Evolutionary conservation across 2,888 invertebrate genomes (phyloP).

Genomic region (Dusona sp.): DNA sequence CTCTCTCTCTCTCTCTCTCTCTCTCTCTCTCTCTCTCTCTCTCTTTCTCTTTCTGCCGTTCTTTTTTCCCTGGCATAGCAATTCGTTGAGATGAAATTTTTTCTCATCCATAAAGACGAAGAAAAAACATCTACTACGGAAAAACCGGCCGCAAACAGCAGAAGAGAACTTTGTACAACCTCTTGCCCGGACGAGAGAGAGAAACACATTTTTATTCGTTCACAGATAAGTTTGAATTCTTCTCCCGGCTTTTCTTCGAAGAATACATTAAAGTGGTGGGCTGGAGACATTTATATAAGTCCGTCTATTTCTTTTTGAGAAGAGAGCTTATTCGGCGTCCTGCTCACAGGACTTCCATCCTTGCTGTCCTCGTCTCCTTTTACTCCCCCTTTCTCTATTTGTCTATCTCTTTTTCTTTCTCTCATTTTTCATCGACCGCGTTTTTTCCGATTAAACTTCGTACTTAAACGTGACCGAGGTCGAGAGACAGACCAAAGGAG

Average conservation of each 20-base stretch:
- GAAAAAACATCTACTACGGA: neutral
- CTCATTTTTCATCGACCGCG: constrained; percentile 21
- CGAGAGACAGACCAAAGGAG: constrained; percentile 52
- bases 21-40: constrained; percentile 26
- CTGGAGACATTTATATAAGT: constrained; percentile 65
- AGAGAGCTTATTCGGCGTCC: constrained; percentile 54
- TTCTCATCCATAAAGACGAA: constrained; percentile 22
- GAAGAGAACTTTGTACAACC: constrained; percentile 27
- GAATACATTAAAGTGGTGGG: constrained; percentile 53
- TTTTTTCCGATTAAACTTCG: constrained; percentile 63
- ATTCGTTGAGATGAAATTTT: constrained; percentile 43
- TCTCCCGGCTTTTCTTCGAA: constrained; percentile 40
- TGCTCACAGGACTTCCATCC: constrained; percentile 22
- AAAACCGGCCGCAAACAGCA: constrained; percentile 14
- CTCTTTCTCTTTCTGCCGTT: neutral
- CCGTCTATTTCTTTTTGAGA: constrained; percentile 59
- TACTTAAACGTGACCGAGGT: constrained; percentile 66
- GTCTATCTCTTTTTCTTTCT: constrained; percentile 2
- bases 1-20: no score
- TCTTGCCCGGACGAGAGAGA: constrained; percentile 1
- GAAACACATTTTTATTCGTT: constrained; percentile 49
- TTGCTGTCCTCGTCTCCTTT: constrained; percentile 6
- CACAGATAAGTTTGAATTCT: constrained; percentile 54
- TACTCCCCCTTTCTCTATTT: neutral
- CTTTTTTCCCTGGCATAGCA: constrained; percentile 6